Percentiles rank a stretch among this genome's conserved stretches.
Evolutionary conservation across 1,140 invertebrate genomes (phyloP).

Genomic region (Brevipalpus yothersi): DNA sequence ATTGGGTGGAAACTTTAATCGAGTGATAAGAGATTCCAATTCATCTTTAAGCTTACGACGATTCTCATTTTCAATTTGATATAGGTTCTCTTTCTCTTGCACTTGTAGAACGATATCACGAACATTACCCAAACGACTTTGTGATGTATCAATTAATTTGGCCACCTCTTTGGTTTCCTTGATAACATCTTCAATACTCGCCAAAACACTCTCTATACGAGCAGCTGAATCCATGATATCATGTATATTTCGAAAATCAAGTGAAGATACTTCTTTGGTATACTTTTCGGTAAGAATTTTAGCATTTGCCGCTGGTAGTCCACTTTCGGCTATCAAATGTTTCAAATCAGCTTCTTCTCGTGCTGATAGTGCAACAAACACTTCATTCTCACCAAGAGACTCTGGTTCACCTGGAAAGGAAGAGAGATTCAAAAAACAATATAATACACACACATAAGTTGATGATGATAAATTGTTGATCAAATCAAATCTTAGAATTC

Average conservation of each 20-base stretch:
- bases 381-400: constrained; percentile 19
- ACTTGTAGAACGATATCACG: constrained; percentile 64
- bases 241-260: constrained; percentile 65
- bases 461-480: no score
- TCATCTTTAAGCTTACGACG: constrained; percentile 49
- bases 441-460: not conserved
- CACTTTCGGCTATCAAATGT: constrained; percentile 40
- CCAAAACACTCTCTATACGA: constrained; percentile 58
- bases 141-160: constrained; percentile 8
- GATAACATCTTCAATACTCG: constrained; percentile 38
- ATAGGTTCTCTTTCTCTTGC: constrained; percentile 68
- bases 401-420: not conserved
- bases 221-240: constrained; percentile 56
- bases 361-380: constrained; percentile 57
- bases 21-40: constrained; percentile 46
- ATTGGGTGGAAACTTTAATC: constrained; percentile 43
- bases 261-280: constrained; percentile 46
- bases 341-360: constrained; percentile 54
- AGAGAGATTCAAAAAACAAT: not conserved
- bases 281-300: constrained; percentile 60
- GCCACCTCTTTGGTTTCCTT: constrained; percentile 35
- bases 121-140: constrained; percentile 31
- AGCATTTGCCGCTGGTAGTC: constrained; percentile 57
- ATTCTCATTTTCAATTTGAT: constrained; percentile 61
- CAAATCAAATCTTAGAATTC: no score